Base-by-base conservation (phyloP, 1,140 invertebrate genomes). In the Bactericera cockerelli region DNA sequence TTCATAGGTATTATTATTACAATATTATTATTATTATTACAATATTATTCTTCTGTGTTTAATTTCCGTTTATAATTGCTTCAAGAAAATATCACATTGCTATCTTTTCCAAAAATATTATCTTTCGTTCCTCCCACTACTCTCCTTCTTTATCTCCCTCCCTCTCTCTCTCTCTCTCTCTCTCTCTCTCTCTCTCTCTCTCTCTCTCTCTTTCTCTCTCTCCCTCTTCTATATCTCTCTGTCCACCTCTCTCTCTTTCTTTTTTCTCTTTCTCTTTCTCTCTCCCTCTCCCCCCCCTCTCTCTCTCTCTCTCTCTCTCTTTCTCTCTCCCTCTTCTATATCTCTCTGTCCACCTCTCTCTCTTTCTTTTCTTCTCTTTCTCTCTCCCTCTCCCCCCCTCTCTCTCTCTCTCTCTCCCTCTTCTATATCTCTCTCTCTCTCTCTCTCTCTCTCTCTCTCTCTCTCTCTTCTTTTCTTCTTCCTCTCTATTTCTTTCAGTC, bases 201-300 rank as follows among this genome's bases (percentile, higher is more conserved):
- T 14, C 14, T 4, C n/a, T 24, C 14, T 28, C 55, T 24, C 22
- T 24, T 56, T 6, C 55, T 56, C 55, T 56, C 25, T 14, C 55
- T 19, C 55, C 55, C 25, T 24, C 24, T 14, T 14, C 49, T 53
- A 4, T 14, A 6, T 14, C 49, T 19, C 14, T n/a, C 11, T 22
- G 13, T 24, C 55, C 55, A 22, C 55, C n/a, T 56, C 25, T 24
- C 55, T 14, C 21, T 8, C 26, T 14, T 31, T 33, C 6, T 60
- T 62, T 54, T 55, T 33, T 57, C 10, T 33, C 21, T 53, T 56
- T 59, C 57, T 54, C 57, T 55, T 26, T 59, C 59, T 59, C 53
- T 53, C 33, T 16, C 57, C 28, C 11, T 14, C 28, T 13, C 13
- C 28, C 28, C 13, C 28, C 13, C 13, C 13, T 13, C 13, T 31